phyloP scores from a whole-genome alignment of 2,888 invertebrate species.

The Lissocephala sabroskyi region DNA sequence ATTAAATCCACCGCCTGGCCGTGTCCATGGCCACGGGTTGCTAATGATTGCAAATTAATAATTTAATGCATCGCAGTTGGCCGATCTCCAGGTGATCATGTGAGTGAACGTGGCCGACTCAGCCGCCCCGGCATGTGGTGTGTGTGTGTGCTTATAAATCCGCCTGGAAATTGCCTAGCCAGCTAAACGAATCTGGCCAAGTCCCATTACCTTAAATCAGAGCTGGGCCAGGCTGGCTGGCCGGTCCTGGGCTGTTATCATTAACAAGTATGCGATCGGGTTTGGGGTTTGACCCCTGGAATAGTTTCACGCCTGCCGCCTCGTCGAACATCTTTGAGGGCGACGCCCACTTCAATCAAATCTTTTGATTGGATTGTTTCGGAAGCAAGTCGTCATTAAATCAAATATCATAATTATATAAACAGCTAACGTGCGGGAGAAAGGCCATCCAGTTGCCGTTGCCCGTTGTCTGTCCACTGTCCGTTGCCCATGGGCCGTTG shows the following conservation, averaged over 20 bases:
- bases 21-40: slow-evolving; percentile 57
- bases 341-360: slow-evolving; percentile 62
- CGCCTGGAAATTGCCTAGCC: slow-evolving; percentile 34
- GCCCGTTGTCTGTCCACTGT: no score
- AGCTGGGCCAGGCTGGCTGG: not conserved
- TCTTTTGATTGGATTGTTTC: slow-evolving; percentile 66
- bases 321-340: slow-evolving; percentile 14
- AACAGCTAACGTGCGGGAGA: slow-evolving; percentile 64
- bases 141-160: slow-evolving; percentile 52
- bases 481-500: no score
- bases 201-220: slow-evolving; percentile 51
- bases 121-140: slow-evolving; percentile 27
- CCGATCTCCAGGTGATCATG: slow-evolving; percentile 11
- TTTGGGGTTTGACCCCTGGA: slow-evolving; percentile 41
- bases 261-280: slow-evolving; percentile 39
- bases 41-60: slow-evolving; percentile 72
- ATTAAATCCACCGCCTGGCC: slow-evolving; percentile 57
- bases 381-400: slow-evolving; percentile 66
- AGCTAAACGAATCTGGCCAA: slow-evolving; percentile 3
- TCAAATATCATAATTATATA: slow-evolving; percentile 64
- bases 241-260: slow-evolving; percentile 18
- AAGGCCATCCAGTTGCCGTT: slow-evolving; percentile 41
- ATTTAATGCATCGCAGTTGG: slow-evolving; percentile 52
- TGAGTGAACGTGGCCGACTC: slow-evolving; percentile 14
- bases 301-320: slow-evolving; percentile 55